phyloP scores from a whole-genome alignment of 2,888 invertebrate genomes.

The Imbricaverruca yamaguchii region DNA sequence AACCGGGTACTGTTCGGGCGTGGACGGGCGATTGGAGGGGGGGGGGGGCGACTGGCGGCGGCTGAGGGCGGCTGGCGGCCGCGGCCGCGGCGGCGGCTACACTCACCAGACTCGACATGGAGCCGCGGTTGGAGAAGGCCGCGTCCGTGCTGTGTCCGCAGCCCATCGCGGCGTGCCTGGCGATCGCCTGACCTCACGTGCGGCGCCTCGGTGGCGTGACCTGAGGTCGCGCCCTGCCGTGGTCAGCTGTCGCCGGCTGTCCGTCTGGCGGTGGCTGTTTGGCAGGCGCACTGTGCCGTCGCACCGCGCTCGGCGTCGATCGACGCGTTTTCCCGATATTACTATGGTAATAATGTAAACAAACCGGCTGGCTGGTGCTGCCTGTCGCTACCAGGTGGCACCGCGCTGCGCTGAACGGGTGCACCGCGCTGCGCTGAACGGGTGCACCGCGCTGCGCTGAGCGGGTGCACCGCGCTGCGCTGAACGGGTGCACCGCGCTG shows the following conservation, averaged over 20 bases:
- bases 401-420: constrained; percentile 20
- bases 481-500: no score
- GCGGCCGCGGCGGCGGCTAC: background rate
- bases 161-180: background rate
- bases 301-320: background rate
- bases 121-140: constrained; percentile 2
- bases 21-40: no score
- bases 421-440: no score
- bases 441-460: no score
- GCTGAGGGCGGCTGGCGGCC: background rate
- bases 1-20: no score
- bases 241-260: no score
- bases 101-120: background rate
- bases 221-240: no score
- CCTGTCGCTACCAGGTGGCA: constrained; percentile 4
- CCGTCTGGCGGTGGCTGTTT: no score
- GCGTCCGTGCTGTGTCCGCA: background rate
- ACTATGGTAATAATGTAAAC: constrained; percentile 24
- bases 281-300: background rate
- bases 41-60: background rate
- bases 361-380: background rate
- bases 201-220: background rate
- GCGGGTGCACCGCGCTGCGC: no score
- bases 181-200: background rate
- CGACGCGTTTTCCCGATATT: background rate